Percentiles rank a stretch among this genome's conserved stretches.
Evolutionary conservation across 1,140 invertebrate species (phyloP).

Genomic region (Rhyzopertha dominica): DNA sequence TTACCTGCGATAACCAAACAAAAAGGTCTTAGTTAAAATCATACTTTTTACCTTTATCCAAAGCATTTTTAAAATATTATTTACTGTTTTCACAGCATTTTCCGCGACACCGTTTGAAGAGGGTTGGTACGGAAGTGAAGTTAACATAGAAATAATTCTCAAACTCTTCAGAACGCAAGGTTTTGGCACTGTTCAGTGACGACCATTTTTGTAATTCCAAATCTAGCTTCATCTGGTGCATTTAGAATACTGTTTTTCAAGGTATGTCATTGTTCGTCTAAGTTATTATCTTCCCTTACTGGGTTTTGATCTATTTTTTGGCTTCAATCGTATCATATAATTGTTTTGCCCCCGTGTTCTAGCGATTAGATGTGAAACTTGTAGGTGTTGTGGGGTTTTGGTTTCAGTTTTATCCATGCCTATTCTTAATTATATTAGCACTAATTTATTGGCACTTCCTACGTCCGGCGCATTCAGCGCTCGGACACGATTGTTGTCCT

Average conservation of each 20-base stretch:
- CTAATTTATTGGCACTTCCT: constrained; percentile 3
- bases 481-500: constrained; percentile 6
- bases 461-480: constrained; percentile 7
- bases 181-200: no score
- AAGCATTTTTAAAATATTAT: no score
- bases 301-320: constrained; percentile 1
- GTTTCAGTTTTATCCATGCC: not conserved
- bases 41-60: no score
- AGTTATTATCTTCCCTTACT: not conserved
- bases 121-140: no score
- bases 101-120: no score
- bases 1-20: no score
- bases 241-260: constrained; percentile 1
- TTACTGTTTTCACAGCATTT: no score
- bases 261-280: constrained; percentile 3
- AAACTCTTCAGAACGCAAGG: no score
- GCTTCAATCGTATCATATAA: not conserved
- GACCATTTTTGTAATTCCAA: no score
- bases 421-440: constrained; percentile 1
- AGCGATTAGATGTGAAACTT: constrained; percentile 7
- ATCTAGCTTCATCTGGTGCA: not conserved
- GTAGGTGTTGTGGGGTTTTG: constrained; percentile 1
- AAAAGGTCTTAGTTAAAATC: no score
- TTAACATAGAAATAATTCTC: no score
- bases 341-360: not conserved